Base-by-base conservation (phyloP, 2,888 invertebrate genomes). In the Leptinotarsa tumamoca region DNA sequence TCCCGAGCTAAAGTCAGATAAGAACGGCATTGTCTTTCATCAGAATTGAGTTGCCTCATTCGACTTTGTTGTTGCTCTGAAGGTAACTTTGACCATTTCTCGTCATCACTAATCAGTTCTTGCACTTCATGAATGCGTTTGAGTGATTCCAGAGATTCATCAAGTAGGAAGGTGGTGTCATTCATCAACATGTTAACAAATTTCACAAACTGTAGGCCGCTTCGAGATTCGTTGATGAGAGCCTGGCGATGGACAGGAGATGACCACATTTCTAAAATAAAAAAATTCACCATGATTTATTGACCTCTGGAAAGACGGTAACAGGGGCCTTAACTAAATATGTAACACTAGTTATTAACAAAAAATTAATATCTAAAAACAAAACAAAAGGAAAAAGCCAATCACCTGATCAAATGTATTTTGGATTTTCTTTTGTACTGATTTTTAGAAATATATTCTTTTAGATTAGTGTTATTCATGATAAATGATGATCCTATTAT, bases 171-270 rank as follows among this genome's bases (percentile, higher is more conserved):
- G 71, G 98, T 98, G 27, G 98, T 98, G 88, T 98, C 98, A 86
- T 98, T 98, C 96, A 98, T 98, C 81, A 98, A 89, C 98, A 98
- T 96, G 88, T 98, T 98, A 82, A 98, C 94, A 87, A 98, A 98
- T 84, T 97, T 96, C 10, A 98, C 97, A 89, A 98, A 98, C 88
- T 97, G 96, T 79, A 94, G 95, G 33, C 96, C 96, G 76, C 93
- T 94, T 77, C 95, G 94, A 18, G 98, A 98, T 89, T 98, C 98
- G 81, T 95, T 94, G 78, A 98, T 94, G 83, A 99, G 94, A 23
- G 96, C 95, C 87, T 94, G 91, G 76, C 94, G 92, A 86, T 99
- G 98, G 66, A 95, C 92, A 17, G 95, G 94, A 85, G 95, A 95
- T 76, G 94, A 94, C 98, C 99, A 99, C 94, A 99, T 95, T 70